Conservation (phyloP, 2,888 invertebrate genomes). For the Parascotia fuliginaria region DNA sequence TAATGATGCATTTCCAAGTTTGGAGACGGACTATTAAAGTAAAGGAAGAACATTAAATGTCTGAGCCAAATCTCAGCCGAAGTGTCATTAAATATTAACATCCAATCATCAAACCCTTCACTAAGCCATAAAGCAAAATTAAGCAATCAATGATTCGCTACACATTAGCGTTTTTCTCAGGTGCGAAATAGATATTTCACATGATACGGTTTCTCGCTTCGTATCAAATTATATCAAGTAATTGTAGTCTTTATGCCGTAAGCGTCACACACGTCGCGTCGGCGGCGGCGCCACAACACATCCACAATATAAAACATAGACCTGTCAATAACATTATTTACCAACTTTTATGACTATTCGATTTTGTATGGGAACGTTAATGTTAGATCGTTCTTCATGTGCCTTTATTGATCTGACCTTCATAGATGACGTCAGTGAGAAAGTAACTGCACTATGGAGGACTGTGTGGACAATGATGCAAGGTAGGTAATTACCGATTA, state of each 20-base stretch:
- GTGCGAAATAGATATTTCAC: conserved; percentile 43
- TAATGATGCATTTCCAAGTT: too few relatives aligned
- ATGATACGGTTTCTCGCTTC: conserved; percentile 21
- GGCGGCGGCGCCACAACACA: conserved; percentile 47
- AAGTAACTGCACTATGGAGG: conserved; percentile 29
- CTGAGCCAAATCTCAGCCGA: too few relatives aligned
- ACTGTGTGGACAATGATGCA: conserved; percentile 31
- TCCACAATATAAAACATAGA: conserved; percentile 42
- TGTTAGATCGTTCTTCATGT: conserved; percentile 41
- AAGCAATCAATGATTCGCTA: conserved; percentile 23
- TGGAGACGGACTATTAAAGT: too few relatives aligned
- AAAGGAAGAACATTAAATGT: too few relatives aligned
- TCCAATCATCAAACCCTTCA: not conserved
- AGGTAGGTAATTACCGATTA: conserved; percentile 29
- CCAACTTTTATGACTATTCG: conserved; percentile 44
- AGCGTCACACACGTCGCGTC: conserved; percentile 29
- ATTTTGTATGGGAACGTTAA: conserved; percentile 46
- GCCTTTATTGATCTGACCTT: conserved; percentile 37
- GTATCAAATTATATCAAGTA: conserved; percentile 46
- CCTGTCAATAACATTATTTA: conserved; percentile 42
- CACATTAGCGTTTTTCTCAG: conserved; percentile 28
- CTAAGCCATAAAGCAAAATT: conserved; percentile 4
- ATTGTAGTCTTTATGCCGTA: conserved; percentile 46
- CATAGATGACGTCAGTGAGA: conserved; percentile 43
- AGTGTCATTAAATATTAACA: not conserved